A percentile compares a stretch with the other conserved stretches of the same genome.
Evolutionary conservation across 2,797 vertebrate species (phyloP).

Genomic region (Poliocrania exsul): DNA sequence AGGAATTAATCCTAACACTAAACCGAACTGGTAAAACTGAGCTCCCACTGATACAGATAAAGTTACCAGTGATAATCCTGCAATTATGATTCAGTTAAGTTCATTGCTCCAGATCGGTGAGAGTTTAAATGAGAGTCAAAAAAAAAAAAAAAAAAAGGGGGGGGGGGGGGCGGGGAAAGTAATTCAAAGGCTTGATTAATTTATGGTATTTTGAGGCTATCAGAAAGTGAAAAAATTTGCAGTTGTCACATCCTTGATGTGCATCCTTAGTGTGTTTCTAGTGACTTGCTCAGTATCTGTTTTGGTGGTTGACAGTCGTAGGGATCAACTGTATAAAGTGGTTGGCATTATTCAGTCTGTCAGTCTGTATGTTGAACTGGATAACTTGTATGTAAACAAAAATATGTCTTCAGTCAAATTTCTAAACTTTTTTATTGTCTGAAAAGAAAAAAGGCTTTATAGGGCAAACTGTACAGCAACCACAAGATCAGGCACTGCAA

Average conservation of each 20-base stretch:
- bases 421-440: not conserved
- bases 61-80: not conserved
- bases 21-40: not conserved
- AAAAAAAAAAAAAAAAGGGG: not conserved
- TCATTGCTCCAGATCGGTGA: not conserved
- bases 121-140: not conserved
- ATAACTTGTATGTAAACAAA: not conserved
- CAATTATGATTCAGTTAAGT: not conserved
- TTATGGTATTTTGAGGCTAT: not conserved
- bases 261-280: not conserved
- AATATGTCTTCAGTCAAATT: not conserved
- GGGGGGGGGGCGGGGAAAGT: no score
- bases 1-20: not conserved
- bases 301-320: rapidly evolving
- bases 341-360: not conserved
- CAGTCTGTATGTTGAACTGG: not conserved
- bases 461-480: not conserved
- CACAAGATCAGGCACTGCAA: not conserved
- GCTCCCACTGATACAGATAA: not conserved
- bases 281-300: not conserved
- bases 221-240: not conserved
- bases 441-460: not conserved
- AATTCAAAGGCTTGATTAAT: not conserved
- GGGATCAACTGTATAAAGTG: not conserved
- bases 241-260: not conserved